These are phyloP conservation scores for Tapirus terrestris DNA, from an alignment of 2,113 vertebrate species.

Conservation along the genomic window DNA sequence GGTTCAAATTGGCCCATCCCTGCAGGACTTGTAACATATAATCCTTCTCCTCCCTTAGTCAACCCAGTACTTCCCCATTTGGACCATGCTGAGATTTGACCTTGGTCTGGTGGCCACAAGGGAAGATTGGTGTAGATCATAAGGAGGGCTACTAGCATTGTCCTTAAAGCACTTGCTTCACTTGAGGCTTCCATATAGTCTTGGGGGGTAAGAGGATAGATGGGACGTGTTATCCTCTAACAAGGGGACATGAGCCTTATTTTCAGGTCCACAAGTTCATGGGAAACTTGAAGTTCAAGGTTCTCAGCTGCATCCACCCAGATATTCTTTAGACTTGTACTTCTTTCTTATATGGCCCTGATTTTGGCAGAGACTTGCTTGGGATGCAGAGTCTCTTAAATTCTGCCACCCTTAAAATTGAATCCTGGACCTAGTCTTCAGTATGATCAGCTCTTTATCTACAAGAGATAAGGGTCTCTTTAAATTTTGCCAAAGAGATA, in stretches of 20 bases:
- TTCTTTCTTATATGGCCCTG: neutral
- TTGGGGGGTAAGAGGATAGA: neutral
- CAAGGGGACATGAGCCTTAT: neutral
- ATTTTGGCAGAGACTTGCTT: neutral
- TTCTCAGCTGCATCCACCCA: neutral
- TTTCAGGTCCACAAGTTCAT: neutral
- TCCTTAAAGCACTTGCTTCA: neutral
- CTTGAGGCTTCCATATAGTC: neutral
- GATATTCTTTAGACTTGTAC: neutral
- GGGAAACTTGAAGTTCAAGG: neutral
- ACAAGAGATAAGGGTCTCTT: neutral
- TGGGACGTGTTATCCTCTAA: neutral
- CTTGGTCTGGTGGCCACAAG: neutral
- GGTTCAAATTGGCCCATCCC: neutral
- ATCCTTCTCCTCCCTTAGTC: neutral
- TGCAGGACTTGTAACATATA: neutral
- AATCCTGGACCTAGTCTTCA: neutral
- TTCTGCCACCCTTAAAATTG: neutral
- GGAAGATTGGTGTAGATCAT: neutral
- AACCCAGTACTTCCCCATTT: neutral
- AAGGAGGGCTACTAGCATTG: neutral
- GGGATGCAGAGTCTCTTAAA: neutral
- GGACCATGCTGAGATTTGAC: conserved; percentile 9
- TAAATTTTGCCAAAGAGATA: neutral
- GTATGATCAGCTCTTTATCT: neutral